Evolutionary conservation across 2,797 vertebrate genomes (phyloP).

Genomic region (Eleutherodactylus coqui): DNA sequence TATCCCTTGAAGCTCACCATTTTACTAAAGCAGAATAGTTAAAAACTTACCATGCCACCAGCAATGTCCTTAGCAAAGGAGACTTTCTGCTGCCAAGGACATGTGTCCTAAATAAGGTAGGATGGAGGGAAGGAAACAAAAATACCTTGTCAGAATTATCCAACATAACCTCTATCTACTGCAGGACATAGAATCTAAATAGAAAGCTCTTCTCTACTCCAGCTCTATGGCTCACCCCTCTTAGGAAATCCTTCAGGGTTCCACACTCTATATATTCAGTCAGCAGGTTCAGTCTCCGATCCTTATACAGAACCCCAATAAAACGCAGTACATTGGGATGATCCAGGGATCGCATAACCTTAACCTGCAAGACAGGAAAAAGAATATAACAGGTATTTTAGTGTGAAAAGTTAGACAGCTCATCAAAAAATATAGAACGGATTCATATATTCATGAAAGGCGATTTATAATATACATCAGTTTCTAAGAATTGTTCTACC

Average conservation of each 20-base stretch:
- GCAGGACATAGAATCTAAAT: background rate
- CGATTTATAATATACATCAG: background rate
- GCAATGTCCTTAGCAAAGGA: slow-evolving; percentile 94
- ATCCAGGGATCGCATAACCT: slow-evolving; percentile 94
- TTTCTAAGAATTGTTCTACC: background rate
- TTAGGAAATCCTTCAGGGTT: slow-evolving; percentile 91
- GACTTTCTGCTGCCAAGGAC: slow-evolving; percentile 94
- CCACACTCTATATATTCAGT: slow-evolving; percentile 94
- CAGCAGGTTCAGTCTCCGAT: slow-evolving; percentile 92
- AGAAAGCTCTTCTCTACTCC: background rate
- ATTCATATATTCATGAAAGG: background rate
- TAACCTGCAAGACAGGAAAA: slow-evolving; percentile 78
- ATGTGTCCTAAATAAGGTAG: slow-evolving; percentile 82
- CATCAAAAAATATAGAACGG: too few relatives aligned
- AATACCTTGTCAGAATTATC: background rate
- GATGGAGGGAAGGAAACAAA: slow-evolving; percentile 15
- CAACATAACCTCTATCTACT: background rate
- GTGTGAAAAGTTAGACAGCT: too few relatives aligned
- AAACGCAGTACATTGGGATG: slow-evolving; percentile 92
- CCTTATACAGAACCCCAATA: slow-evolving; percentile 94
- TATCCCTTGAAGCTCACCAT: background rate
- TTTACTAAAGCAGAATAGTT: background rate
- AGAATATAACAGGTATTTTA: background rate
- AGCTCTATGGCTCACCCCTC: slow-evolving; percentile 70
- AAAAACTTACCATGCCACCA: slow-evolving; percentile 91